Evolutionary conservation across 2,888 invertebrate species (phyloP).

Genomic region (Drosophila dives): DNA sequence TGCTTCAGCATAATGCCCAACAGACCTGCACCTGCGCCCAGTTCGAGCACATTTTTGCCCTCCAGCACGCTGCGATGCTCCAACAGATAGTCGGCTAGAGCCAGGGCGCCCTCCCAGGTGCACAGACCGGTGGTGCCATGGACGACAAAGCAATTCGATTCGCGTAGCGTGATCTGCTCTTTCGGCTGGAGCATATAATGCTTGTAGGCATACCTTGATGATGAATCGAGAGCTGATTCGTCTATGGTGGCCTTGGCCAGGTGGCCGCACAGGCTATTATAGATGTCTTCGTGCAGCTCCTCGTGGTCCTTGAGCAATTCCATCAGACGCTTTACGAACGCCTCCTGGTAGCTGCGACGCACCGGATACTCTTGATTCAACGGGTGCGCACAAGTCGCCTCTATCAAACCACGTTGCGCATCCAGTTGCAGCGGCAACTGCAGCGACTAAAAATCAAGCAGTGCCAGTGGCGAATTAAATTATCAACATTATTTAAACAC

Average conservation of each 20-base stretch:
- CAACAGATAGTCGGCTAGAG: conserved; percentile 90
- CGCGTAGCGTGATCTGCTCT: conserved; percentile 87
- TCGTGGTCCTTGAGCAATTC: conserved; percentile 86
- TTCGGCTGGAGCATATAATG: conserved; percentile 86
- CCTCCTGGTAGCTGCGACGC: conserved; percentile 87
- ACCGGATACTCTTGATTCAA: conserved; percentile 87
- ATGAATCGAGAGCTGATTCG: not conserved
- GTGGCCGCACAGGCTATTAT: conserved; percentile 85
- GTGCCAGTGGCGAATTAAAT: not conserved
- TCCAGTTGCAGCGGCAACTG: conserved; percentile 81
- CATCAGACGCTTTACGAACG: conserved; percentile 89
- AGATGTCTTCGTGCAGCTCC: conserved; percentile 89
- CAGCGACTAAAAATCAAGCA: conserved; percentile 33
- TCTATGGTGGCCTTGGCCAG: conserved; percentile 27
- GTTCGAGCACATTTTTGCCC: conserved; percentile 88
- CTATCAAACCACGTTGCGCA: conserved; percentile 87
- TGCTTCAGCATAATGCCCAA: conserved; percentile 88
- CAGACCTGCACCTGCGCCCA: conserved; percentile 92
- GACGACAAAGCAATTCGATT: conserved; percentile 90
- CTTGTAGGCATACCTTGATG: conserved; percentile 86
- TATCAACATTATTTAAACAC: not conserved
- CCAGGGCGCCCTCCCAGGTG: conserved; percentile 92
- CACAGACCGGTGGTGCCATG: conserved; percentile 92
- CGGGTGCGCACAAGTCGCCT: conserved; percentile 86
- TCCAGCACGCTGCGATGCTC: conserved; percentile 86